These are phyloP conservation scores for Cynopterus brachyotis DNA, from an alignment of 2,113 vertebrate genomes.

Conservation along the genomic window DNA sequence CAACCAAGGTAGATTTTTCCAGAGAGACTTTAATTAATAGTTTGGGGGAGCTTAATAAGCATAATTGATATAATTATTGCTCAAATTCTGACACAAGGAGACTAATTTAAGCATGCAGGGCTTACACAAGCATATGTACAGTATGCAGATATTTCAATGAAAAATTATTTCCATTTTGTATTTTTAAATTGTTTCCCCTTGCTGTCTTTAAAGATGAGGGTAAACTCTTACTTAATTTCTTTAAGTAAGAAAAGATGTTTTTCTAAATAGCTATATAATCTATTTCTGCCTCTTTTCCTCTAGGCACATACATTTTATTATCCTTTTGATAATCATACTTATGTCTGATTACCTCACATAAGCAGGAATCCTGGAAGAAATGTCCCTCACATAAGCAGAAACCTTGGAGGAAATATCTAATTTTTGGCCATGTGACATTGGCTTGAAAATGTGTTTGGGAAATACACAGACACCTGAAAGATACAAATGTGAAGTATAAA, in stretches of 20 bases:
- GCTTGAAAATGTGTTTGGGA: background rate
- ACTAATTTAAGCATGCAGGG: conserved; percentile 14
- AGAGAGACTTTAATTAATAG: conserved; percentile 47
- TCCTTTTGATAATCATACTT: background rate
- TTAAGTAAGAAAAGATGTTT: background rate
- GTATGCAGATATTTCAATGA: conserved; percentile 20
- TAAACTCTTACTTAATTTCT: background rate
- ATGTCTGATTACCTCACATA: too few species aligned
- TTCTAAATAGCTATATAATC: background rate
- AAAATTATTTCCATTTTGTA: conserved; percentile 3
- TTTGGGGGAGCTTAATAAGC: conserved; percentile 31
- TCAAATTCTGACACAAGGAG: conserved; percentile 49
- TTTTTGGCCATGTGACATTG: background rate
- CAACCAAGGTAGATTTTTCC: background rate
- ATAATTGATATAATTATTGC: conserved; percentile 58
- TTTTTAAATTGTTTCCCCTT: background rate
- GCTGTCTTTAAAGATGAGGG: background rate
- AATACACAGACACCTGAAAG: background rate
- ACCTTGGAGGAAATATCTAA: background rate
- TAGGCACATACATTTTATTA: background rate
- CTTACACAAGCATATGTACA: conserved; percentile 17
- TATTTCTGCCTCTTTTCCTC: background rate
- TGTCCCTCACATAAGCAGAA: background rate
- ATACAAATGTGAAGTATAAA: background rate
- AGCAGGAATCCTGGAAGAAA: background rate